Evolutionary conservation across 2,797 vertebrate genomes (phyloP).

Genomic region (Synaphobranchus kaupii): DNA sequence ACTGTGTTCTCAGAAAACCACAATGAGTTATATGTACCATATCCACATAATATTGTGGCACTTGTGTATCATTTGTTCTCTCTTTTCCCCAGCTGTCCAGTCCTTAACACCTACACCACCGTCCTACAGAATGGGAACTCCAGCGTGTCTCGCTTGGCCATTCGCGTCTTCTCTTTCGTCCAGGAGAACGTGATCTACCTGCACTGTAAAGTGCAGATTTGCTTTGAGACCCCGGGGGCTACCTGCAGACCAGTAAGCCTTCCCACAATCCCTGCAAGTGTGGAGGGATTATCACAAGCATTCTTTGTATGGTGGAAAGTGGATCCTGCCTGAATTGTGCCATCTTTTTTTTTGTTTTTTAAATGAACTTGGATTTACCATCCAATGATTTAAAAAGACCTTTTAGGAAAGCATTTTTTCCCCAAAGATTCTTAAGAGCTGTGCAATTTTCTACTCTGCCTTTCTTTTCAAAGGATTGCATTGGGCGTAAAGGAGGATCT

Average conservation of each 20-base stretch:
- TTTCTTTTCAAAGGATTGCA: conserved; percentile 57
- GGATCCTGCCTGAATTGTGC: neutral
- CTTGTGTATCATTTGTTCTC: conserved; percentile 10
- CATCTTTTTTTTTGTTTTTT: neutral
- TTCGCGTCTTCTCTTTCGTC: conserved; percentile 83
- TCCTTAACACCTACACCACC: conserved; percentile 65
- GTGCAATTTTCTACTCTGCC: conserved; percentile 48
- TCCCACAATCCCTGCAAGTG: neutral
- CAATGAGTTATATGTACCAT: neutral
- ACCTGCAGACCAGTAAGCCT: conserved; percentile 79
- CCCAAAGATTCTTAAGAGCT: neutral
- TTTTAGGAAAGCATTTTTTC: neutral
- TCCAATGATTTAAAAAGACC: conserved; percentile 11
- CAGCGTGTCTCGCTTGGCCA: conserved; percentile 77
- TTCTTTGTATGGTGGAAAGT: neutral
- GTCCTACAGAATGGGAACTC: conserved; percentile 83
- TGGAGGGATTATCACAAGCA: neutral
- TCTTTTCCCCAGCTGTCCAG: conserved; percentile 77
- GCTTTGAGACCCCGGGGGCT: conserved; percentile 65
- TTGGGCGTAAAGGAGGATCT: conserved; percentile 52
- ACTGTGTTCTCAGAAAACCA: neutral
- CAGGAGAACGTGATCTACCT: conserved; percentile 79
- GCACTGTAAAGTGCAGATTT: conserved; percentile 85
- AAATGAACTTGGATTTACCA: neutral
- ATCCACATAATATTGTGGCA: neutral